phyloP scores from a whole-genome alignment of 2,888 invertebrate genomes.

The Epinotia bilunana region DNA sequence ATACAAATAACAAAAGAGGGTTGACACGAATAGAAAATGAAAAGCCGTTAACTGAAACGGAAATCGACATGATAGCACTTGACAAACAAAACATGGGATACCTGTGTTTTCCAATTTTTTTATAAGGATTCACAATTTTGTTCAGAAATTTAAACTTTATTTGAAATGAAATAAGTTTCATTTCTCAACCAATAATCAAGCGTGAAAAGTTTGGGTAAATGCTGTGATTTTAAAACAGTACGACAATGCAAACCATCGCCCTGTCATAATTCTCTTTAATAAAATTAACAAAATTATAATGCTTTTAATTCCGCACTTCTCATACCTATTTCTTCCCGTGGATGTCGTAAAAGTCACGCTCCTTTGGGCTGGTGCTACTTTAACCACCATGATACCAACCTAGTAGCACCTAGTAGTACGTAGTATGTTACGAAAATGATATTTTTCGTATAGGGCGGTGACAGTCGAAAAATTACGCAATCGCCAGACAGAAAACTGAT shows the following conservation, averaged over 20 bases:
- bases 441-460: too few species aligned
- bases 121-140: neutral
- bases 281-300: too few species aligned
- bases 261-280: neutral
- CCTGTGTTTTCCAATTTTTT: neutral
- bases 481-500: too few species aligned
- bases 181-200: neutral
- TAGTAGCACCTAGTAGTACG: too few species aligned
- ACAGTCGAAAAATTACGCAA: too few species aligned
- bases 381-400: too few species aligned
- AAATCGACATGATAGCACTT: conserved; percentile 39
- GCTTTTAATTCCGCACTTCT: too few species aligned
- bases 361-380: too few species aligned
- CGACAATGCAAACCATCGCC: neutral
- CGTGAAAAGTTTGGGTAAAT: neutral
- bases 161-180: neutral
- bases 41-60: conserved; percentile 28
- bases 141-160: neutral
- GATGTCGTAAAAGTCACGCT: too few species aligned
- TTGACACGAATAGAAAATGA: conserved; percentile 24
- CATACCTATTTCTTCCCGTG: too few species aligned
- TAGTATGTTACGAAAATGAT: too few species aligned
- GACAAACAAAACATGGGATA: conserved; percentile 18
- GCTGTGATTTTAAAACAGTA: neutral
- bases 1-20: conserved; percentile 30